A percentile compares a stretch with the other conserved stretches of the same genome.
Conservation (phyloP, 2,888 invertebrate genomes). For the Syritta pipiens region DNA sequence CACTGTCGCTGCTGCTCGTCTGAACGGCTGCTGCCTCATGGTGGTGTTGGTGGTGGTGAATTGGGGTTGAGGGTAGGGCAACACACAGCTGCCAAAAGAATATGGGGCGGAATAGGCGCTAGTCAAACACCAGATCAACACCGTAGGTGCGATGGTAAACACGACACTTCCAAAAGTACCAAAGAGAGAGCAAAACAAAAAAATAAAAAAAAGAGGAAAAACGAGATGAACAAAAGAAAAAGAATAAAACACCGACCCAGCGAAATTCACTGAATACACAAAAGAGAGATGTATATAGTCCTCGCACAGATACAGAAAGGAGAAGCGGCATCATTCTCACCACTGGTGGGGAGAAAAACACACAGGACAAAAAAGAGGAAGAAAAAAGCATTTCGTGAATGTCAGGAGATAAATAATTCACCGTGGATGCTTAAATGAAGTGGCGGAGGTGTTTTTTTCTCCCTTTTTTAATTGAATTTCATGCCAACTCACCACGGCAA, state of each 20-base stretch:
- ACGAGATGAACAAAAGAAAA: constrained; percentile 13
- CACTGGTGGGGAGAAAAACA: not conserved
- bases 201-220: constrained; percentile 11
- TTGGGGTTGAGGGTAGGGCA: constrained; percentile 27
- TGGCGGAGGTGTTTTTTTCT: too few species aligned
- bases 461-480: constrained; percentile 43
- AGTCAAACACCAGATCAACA: constrained; percentile 77
- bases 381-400: not conserved
- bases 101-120: constrained; percentile 70
- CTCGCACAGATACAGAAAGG: constrained; percentile 6
- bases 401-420: constrained; percentile 45
- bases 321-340: too few species aligned
- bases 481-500: constrained; percentile 43
- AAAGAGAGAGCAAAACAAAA: constrained; percentile 67
- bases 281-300: constrained; percentile 42
- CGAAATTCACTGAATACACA: constrained; percentile 48
- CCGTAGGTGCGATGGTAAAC: constrained; percentile 77
- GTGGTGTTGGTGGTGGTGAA: constrained; percentile 14
- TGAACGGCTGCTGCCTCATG: not conserved
- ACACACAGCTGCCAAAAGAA: constrained; percentile 51
- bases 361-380: not conserved
- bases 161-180: constrained; percentile 72
- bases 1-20: not conserved
- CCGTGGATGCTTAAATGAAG: constrained; percentile 46
- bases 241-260: not conserved